Percentiles rank a stretch among this genome's conserved stretches.
Conservation (phyloP, 2,113 vertebrate genomes). For the Hiodon tergisus region DNA sequence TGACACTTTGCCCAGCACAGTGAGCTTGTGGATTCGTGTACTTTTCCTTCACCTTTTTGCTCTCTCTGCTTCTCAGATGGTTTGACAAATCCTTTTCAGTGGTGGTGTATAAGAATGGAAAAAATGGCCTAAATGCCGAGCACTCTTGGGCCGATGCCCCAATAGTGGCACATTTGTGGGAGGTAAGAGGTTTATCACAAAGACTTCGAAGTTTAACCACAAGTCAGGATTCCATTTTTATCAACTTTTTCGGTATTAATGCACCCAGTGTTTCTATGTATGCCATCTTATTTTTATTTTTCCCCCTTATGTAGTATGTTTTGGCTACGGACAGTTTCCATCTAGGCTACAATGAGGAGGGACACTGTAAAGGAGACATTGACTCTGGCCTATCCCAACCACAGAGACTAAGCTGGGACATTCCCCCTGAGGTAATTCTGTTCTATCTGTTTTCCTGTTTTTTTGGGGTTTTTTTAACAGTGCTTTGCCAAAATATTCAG, state of each 20-base stretch:
- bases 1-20: too few species aligned
- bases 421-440: slow-evolving; percentile 67
- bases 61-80: slow-evolving; percentile 62
- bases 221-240: too few species aligned
- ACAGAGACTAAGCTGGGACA: slow-evolving; percentile 81
- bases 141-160: slow-evolving; percentile 85
- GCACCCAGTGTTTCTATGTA: not conserved
- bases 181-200: slow-evolving; percentile 55
- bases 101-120: slow-evolving; percentile 77
- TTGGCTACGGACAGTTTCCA: slow-evolving; percentile 77
- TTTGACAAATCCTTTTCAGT: slow-evolving; percentile 83
- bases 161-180: slow-evolving; percentile 78
- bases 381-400: slow-evolving; percentile 69
- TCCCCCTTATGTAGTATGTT: slow-evolving; percentile 59
- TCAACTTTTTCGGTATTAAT: not conserved
- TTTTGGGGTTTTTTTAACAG: not conserved
- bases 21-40: too few species aligned
- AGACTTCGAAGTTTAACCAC: too few species aligned
- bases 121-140: slow-evolving; percentile 76
- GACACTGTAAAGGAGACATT: slow-evolving; percentile 81
- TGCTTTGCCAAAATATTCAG: not conserved
- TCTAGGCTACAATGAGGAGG: slow-evolving; percentile 80
- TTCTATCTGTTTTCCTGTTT: not conserved
- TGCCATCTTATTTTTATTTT: too few species aligned
- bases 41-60: not conserved